Base-by-base conservation (phyloP, 2,113 vertebrate genomes). In the Bombycilla garrulus region DNA sequence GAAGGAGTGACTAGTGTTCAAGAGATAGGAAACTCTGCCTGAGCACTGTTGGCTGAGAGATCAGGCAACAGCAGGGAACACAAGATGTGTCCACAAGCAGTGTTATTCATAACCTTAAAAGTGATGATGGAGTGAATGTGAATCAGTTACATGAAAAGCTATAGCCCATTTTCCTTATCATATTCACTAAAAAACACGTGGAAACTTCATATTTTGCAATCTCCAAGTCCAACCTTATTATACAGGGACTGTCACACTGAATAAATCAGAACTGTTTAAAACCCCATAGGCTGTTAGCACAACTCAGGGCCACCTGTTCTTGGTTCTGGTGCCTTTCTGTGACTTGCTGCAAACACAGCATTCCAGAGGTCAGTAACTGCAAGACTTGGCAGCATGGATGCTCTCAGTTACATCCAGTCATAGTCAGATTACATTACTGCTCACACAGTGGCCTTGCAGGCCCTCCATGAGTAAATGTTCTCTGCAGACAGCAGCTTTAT, bases 201-300 rank as follows among this genome's bases (percentile, higher is more conserved):
- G 67, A 78, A 91, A 83, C 67, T 73, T 84, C 44, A 1, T 78
- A 72, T 74, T 86, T 84, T 87, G 36, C 81, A 88, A 12, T 92
- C 72, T 83, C 62, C 48, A 77, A 82, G 60, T 56, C 78, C 84
- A 90, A 86, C 80, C 92, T 94, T 91, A 69, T 93, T 95, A 93
- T 95, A 92, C 73, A 71, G 54, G 84, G 77, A 71, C 64, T 92
- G 53, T 81, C 89, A 87, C 82, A n/a, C 42, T 70, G 95, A 95
- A 91, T 94, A 93, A 94, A 90, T 92, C 94, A 57, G 79, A 93
- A 53, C 81, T 48, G 82, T 93, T 96, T 96, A 95, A 97, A 97
- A 82, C 9, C 72, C 81, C 65, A 62, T 79, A 92, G 90, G 69
- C 76, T 96, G 69, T 88, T 94, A 9, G 0, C 79, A 90, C 93